Conservation (phyloP, 2,888 invertebrate species). For the Patella caerulea region DNA sequence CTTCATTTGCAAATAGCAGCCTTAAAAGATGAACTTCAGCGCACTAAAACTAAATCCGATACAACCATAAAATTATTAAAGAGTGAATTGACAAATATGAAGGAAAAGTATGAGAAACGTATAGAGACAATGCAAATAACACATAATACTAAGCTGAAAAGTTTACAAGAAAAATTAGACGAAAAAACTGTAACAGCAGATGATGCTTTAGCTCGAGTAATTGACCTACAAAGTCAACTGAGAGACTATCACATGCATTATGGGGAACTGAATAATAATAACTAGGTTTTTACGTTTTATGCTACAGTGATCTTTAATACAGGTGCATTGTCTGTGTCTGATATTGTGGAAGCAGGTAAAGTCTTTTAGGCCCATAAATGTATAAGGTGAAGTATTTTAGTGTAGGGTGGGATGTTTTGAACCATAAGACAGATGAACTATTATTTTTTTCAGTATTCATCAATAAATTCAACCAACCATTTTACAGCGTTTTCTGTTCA, state of each 20-base stretch:
- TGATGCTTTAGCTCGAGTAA: slow-evolving; percentile 56
- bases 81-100: slow-evolving; percentile 44
- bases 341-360: neutral
- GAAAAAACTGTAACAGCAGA: slow-evolving; percentile 52
- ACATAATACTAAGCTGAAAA: slow-evolving; percentile 43
- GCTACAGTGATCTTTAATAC: no score
- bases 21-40: slow-evolving; percentile 40
- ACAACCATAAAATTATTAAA: slow-evolving; percentile 40
- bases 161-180: slow-evolving; percentile 49
- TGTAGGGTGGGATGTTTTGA: no score
- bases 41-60: slow-evolving; percentile 31
- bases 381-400: no score
- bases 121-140: slow-evolving; percentile 49
- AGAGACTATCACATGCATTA: slow-evolving; percentile 56
- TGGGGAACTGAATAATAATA: slow-evolving; percentile 40
- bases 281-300: neutral
- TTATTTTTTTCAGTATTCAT: no score
- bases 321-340: neutral
- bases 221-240: slow-evolving; percentile 55
- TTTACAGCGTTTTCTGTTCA: no score
- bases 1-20: slow-evolving; percentile 31
- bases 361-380: no score
- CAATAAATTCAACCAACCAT: no score
- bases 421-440: no score
- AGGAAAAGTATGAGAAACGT: slow-evolving; percentile 50